phyloP scores from a whole-genome alignment of 2,888 invertebrate species.

The Congeria kusceri region DNA sequence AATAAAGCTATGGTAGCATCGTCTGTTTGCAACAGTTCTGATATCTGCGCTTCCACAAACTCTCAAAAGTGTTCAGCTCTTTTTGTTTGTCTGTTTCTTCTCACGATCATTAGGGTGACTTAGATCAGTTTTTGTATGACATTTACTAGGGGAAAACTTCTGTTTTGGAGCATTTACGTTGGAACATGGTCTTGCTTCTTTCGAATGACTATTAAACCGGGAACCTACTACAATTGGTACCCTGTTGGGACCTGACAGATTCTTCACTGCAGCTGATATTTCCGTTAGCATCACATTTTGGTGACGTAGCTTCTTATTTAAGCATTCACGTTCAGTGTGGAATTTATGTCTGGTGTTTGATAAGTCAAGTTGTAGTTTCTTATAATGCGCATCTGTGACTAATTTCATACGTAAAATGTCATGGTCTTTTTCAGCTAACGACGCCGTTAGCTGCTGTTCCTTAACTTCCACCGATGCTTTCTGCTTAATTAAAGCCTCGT shows the following conservation, averaged over 20 bases:
- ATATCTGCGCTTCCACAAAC: too few relatives aligned
- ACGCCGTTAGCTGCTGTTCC: conserved; percentile 30
- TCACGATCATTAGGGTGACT: too few relatives aligned
- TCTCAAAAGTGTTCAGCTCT: too few relatives aligned
- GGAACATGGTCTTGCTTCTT: too few relatives aligned
- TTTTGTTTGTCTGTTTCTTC: too few relatives aligned
- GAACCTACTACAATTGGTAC: too few relatives aligned
- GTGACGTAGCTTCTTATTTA: conserved; percentile 48
- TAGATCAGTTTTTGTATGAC: too few relatives aligned
- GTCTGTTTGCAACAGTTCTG: too few relatives aligned
- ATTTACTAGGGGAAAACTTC: too few relatives aligned
- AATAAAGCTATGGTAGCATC: too few relatives aligned
- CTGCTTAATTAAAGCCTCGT: conserved; percentile 46
- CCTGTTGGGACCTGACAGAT: conserved; percentile 21
- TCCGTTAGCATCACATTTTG: conserved; percentile 51
- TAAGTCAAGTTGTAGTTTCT: conserved; percentile 50
- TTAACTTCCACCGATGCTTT: conserved; percentile 35
- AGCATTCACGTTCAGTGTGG: conserved; percentile 47
- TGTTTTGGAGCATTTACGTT: too few relatives aligned
- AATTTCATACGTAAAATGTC: conserved; percentile 48
- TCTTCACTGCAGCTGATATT: conserved; percentile 52
- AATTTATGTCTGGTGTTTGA: conserved; percentile 57
- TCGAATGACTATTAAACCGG: too few relatives aligned
- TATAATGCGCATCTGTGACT: conserved; percentile 52
- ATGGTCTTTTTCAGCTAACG: conserved; percentile 44